Evolutionary conservation across 2,888 invertebrate species (phyloP).

Genomic region (Galeruca laticollis): DNA sequence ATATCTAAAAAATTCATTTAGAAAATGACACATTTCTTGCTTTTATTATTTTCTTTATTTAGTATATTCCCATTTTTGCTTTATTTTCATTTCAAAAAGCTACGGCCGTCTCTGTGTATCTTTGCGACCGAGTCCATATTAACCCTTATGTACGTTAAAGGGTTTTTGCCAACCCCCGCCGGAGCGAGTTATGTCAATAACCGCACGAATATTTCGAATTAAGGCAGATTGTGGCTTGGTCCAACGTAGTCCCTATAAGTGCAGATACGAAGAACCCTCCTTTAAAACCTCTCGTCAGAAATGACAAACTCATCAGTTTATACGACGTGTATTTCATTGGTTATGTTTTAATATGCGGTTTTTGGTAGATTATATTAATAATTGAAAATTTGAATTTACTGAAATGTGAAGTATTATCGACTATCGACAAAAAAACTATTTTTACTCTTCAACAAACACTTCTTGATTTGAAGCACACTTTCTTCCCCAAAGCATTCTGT

Average conservation of each 20-base stretch:
- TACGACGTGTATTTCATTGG: not conserved
- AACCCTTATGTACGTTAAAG: slow-evolving; percentile 63
- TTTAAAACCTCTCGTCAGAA: slow-evolving; percentile 9
- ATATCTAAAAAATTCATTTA: no score
- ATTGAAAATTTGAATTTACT: not conserved
- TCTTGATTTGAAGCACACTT: no score
- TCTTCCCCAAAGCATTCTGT: no score
- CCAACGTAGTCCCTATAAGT: slow-evolving; percentile 24
- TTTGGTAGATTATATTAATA: not conserved
- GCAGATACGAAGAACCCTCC: slow-evolving; percentile 6
- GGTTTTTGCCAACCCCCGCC: slow-evolving; percentile 54
- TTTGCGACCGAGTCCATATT: slow-evolving; percentile 67
- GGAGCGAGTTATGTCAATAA: slow-evolving; percentile 66
- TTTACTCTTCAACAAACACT: no score
- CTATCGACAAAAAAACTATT: no score
- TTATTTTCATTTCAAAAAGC: not conserved
- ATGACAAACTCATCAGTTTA: slow-evolving; percentile 18
- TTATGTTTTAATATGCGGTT: not conserved
- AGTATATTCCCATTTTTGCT: no score
- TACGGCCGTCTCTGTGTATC: slow-evolving; percentile 45
- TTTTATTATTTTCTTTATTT: no score
- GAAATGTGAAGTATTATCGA: no score
- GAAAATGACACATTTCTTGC: no score
- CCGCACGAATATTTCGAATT: slow-evolving; percentile 66
- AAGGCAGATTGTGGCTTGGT: slow-evolving; percentile 63